A percentile compares a stretch with the other conserved stretches of the same genome.
phyloP scores from a whole-genome alignment of 1,140 invertebrate species.

The Papilio aristodemus region DNA sequence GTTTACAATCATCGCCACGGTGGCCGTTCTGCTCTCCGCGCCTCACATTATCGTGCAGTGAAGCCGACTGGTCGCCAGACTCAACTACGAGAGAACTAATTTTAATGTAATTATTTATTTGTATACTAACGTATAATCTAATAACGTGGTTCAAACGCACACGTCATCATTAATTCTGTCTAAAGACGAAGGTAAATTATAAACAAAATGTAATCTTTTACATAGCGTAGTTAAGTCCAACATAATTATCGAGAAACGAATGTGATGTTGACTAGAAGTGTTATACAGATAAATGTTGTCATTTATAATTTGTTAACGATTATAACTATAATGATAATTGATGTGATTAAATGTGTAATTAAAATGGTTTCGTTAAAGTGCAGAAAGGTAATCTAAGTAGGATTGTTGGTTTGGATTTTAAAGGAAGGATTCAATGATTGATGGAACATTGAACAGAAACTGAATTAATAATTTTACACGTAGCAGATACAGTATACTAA shows the following conservation, averaged over 20 bases:
- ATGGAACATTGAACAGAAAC: background rate
- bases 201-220: conserved; percentile 52
- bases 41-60: conserved; percentile 97
- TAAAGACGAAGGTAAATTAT: conserved; percentile 66
- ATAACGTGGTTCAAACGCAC: conserved; percentile 73
- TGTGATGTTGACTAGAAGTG: conserved; percentile 74
- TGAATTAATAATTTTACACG: background rate
- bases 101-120: conserved; percentile 59
- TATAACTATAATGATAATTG: conserved; percentile 69
- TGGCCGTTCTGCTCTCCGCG: conserved; percentile 95
- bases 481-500: background rate
- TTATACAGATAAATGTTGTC: conserved; percentile 74
- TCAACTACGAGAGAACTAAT: conserved; percentile 71
- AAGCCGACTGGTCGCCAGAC: conserved; percentile 52
- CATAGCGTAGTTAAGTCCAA: conserved; percentile 64
- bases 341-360: conserved; percentile 57
- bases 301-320: conserved; percentile 70
- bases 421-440: background rate
- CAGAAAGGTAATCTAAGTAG: background rate
- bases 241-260: conserved; percentile 65
- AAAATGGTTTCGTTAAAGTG: conserved; percentile 51
- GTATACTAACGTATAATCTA: conserved; percentile 53
- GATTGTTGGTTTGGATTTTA: background rate
- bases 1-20: conserved; percentile 97
- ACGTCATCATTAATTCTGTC: conserved; percentile 67